These are phyloP conservation scores for Numenius phaeopus DNA, from an alignment of 2,797 vertebrate genomes.

Conservation along the genomic window DNA sequence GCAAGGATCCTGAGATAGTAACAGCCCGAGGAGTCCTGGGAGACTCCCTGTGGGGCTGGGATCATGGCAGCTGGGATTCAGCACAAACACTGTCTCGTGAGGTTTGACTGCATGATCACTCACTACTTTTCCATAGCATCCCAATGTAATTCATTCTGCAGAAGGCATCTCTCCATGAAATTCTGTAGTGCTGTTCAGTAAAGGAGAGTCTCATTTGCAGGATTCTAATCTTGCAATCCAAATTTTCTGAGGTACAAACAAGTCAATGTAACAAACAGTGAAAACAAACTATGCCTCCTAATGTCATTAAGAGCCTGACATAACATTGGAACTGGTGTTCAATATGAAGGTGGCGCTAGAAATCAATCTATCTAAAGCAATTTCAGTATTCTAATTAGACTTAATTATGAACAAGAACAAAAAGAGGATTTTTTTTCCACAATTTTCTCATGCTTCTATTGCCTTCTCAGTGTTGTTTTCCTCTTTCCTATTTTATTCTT, in stretches of 20 bases:
- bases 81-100: no score
- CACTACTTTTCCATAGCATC: not conserved
- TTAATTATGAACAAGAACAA: not conserved
- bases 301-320: not conserved
- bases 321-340: not conserved
- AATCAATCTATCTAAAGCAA: slow-evolving; percentile 16
- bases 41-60: not conserved
- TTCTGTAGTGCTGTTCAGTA: not conserved
- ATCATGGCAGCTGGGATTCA: not conserved
- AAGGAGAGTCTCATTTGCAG: not conserved
- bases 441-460: not conserved
- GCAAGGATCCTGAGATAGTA: not conserved
- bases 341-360: not conserved
- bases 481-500: not conserved
- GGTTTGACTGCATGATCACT: not conserved
- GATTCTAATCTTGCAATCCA: not conserved
- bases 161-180: not conserved
- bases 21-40: not conserved
- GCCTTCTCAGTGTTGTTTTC: not conserved
- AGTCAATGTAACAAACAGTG: not conserved
- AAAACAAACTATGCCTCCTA: not conserved
- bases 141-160: not conserved
- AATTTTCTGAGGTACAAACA: not conserved
- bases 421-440: not conserved
- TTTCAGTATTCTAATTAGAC: not conserved